A percentile compares a stretch with the other conserved stretches of the same genome.
These are phyloP conservation scores for Saxicola maurus DNA, from an alignment of 2,797 vertebrate genomes.

Conservation along the genomic window DNA sequence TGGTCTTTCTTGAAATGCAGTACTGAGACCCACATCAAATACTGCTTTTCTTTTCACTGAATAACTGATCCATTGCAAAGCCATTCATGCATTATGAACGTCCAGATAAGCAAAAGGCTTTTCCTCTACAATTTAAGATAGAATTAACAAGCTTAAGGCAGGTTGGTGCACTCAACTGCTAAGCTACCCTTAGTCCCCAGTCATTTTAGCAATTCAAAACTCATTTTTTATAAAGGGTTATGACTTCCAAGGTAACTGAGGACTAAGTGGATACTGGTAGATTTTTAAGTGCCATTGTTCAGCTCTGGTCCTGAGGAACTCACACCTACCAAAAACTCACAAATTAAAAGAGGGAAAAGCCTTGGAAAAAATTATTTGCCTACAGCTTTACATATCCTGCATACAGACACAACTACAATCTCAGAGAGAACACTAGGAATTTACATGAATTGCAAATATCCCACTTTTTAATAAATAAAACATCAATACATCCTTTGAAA, in stretches of 20 bases:
- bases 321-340: background rate
- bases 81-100: background rate
- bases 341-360: background rate
- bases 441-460: background rate
- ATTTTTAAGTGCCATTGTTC: background rate
- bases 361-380: background rate
- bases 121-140: background rate
- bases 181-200: background rate
- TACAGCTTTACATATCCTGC: background rate
- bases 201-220: background rate
- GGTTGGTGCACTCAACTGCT: background rate
- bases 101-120: background rate
- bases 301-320: background rate
- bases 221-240: background rate
- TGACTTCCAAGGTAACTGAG: background rate
- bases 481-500: background rate
- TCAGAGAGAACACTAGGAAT: background rate
- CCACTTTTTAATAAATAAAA: background rate
- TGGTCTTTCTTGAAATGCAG: background rate
- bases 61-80: background rate
- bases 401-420: background rate
- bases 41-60: background rate
- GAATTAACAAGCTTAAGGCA: background rate
- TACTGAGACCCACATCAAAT: background rate
- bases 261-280: background rate